Base-by-base conservation (phyloP, 2,113 vertebrate genomes). In the Vidua macroura region DNA sequence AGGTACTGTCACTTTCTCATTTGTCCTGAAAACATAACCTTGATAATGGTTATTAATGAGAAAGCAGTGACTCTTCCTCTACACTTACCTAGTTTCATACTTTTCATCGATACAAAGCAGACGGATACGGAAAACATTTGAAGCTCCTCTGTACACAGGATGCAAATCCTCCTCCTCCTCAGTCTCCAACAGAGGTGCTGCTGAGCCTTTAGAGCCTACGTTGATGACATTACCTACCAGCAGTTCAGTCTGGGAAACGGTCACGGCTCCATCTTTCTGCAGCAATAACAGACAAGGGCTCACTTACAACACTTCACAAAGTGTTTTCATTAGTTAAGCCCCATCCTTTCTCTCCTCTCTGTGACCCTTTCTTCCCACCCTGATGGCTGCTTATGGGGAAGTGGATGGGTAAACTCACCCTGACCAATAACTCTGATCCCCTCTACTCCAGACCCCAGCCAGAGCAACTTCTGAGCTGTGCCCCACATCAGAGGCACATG, bases 41-140 rank as follows among this genome's bases (percentile, higher is more conserved):
- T 62, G 43, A 37, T 55, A 69, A 53, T 3, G 5, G 18, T 63
- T 56, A 37, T 12, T 68, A 43, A 30, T 4, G 23, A 35, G 19
- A 86, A 78, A 69, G 56, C 31, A 84, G 17, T 56, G 58, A 37
- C 7, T 52, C 8, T 10, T 68, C 44, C 49, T 44, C 28, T 16
- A 5, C 30, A 76, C 97, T 98, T 86, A 98, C 99, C 99, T 98
- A 35, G 94, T 98, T 95, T 99, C 98, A 14, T 98, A 85, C 25
- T 97, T 96, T 95, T 98, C 98, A 85, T 99, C 96, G 2, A 99
- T 98, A 84, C 97, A 97, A n/a, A 99, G 98, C 30, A 98, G 86
- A 92, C 98, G 97, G 93, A 99, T 98, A 63, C 97, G 93, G 97
- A 99, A 99, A 7, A 96, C 98, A 15, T 97, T 97, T 41, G 96